Evolutionary conservation across 2,113 vertebrate genomes (phyloP), one percentile per base, ranked within the genome.

Genomic region (Puntigrus tetrazona): DNA sequence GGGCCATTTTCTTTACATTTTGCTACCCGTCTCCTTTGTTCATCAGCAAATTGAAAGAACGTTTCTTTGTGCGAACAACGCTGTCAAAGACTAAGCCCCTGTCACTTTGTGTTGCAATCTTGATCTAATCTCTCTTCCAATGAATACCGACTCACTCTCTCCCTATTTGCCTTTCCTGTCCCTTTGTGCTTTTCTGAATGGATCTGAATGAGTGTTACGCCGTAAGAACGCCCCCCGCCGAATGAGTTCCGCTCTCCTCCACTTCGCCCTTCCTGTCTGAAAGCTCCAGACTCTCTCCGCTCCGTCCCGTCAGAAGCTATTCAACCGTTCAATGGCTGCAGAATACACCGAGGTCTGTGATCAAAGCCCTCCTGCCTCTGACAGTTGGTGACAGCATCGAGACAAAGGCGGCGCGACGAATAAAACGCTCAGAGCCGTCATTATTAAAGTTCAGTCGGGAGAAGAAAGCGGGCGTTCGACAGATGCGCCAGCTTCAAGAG

Each of bases 391-490:
- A 85, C 77, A 70, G 34, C 75, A 18, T 27, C 34, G 36, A 85
- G 22, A 85, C 77, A 80, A 80, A 80, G 52, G 52, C 61, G 18
- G 74, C 6, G 1, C 20, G 10, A 22, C 20, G 5, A 77, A 55
- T 47, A 34, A 34, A 50, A 65, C 16, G 45, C 16, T 55, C 75
- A 55, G 75, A 57, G 11, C 34, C 22, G 65, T 72, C 50, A 70
- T 85, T 50, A 65, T 75, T 85, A 81, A 81, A 85, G 78, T 81
- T 81, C 55, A 75, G 84, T 63, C n/a, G 16, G 41, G 52, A 73
- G 41, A 74, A 75, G 55, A 75, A 74, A 85, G 78, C 25, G 13
- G 38, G 47, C 38, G 11, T 79, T 67, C 65, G 50, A 80, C 77
- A 85, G 84, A 80, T 78, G 75, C 18, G 84, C 65, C 18, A 14